Conservation (phyloP, 2,888 invertebrate species). For the Synanthedon andrenaeformis region DNA sequence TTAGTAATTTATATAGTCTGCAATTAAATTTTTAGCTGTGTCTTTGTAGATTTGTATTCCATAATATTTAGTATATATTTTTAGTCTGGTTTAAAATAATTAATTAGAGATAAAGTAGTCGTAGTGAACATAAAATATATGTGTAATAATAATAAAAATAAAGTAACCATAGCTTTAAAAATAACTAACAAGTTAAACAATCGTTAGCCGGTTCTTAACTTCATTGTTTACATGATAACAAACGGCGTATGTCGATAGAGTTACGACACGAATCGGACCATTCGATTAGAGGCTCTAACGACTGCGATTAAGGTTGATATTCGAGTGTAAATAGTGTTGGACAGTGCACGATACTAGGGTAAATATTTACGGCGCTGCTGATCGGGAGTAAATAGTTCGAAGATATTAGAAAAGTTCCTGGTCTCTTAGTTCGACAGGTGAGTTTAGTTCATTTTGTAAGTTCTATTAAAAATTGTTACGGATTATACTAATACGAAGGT, state of each 20-base stretch:
- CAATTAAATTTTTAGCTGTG: too few species aligned
- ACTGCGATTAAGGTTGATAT: slow-evolving; percentile 10
- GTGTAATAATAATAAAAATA: too few species aligned
- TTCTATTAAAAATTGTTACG: too few species aligned
- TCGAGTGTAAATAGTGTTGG: slow-evolving; percentile 10
- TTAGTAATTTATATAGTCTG: too few species aligned
- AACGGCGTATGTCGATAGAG: slow-evolving; percentile 26
- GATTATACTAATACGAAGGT: too few species aligned
- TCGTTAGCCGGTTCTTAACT: slow-evolving; percentile 27
- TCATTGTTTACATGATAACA: slow-evolving; percentile 25
- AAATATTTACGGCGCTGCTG: slow-evolving; percentile 18
- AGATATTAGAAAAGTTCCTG: neutral
- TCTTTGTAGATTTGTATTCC: too few species aligned
- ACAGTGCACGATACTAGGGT: slow-evolving; percentile 18
- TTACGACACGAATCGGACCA: slow-evolving; percentile 6
- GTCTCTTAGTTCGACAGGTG: neutral
- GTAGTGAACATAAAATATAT: too few species aligned
- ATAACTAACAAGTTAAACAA: slow-evolving; percentile 40
- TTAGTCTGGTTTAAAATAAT: neutral
- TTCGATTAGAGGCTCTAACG: slow-evolving; percentile 11
- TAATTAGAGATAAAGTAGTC: too few species aligned
- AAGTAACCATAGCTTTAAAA: slow-evolving; percentile 24
- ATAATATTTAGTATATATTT: too few species aligned
- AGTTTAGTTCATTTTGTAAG: neutral
- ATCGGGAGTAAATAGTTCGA: neutral